Conservation (phyloP, 2,888 invertebrate genomes). For the Limenitis camilla region DNA sequence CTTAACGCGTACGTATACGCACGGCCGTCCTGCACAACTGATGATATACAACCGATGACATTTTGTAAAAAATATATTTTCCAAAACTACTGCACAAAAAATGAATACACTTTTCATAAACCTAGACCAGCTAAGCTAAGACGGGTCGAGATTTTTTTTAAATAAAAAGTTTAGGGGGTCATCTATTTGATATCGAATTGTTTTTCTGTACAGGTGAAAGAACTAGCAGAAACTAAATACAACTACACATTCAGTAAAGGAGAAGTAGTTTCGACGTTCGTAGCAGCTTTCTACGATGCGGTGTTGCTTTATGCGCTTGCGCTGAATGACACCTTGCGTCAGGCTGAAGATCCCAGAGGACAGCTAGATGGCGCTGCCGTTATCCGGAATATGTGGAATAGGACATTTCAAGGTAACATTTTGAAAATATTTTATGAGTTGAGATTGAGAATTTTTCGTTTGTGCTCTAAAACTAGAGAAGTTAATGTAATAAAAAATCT, state of each 20-base stretch:
- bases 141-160: too few species aligned
- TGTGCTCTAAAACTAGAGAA: too few species aligned
- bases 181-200: too few species aligned
- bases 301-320: conserved; percentile 94
- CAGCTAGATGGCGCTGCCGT: conserved; percentile 88
- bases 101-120: too few species aligned
- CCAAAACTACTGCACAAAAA: too few species aligned
- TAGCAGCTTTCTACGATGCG: conserved; percentile 97
- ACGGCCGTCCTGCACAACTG: too few species aligned
- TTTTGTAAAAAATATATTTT: too few species aligned
- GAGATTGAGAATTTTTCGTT: not conserved
- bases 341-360: conserved; percentile 56
- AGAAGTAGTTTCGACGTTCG: conserved; percentile 91
- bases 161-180: too few species aligned
- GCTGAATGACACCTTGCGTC: conserved; percentile 86
- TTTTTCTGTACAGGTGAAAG: conserved; percentile 83
- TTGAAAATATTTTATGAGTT: not conserved
- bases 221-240: conserved; percentile 78
- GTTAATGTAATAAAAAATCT: too few species aligned
- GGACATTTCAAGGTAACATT: conserved; percentile 83
- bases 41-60: too few species aligned
- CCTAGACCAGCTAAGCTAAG: too few species aligned
- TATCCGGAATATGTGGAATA: conserved; percentile 89
- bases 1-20: too few species aligned
- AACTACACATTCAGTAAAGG: conserved; percentile 83